These are phyloP conservation scores for Phataginus tricuspis DNA, from an alignment of 2,797 vertebrate genomes.

Conservation along the genomic window DNA sequence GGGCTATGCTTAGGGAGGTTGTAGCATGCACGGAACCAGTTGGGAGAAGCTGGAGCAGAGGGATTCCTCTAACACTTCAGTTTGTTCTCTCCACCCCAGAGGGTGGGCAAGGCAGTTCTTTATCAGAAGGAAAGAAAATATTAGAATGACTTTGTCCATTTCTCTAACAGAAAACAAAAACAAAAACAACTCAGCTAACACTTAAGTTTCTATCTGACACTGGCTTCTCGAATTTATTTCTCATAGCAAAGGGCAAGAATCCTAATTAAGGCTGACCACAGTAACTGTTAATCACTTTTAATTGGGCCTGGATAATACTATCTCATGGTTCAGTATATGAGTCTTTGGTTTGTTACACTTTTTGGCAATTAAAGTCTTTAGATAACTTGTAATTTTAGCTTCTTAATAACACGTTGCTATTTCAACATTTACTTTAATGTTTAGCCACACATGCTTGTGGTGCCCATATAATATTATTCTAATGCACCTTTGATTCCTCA, in stretches of 20 bases:
- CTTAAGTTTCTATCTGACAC: background rate
- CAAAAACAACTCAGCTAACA: conserved; percentile 63
- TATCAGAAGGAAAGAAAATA: background rate
- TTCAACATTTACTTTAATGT: conserved; percentile 74
- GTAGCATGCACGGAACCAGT: too few species aligned
- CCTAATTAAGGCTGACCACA: conserved; percentile 62
- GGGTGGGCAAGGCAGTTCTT: background rate
- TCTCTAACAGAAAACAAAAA: background rate
- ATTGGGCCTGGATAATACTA: conserved; percentile 24
- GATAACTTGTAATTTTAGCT: conserved; percentile 54
- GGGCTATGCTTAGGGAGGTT: background rate
- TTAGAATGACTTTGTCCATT: background rate
- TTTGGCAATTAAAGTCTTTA: conserved; percentile 71
- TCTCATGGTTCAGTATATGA: conserved; percentile 55
- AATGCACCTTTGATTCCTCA: background rate
- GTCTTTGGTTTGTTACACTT: conserved; percentile 58
- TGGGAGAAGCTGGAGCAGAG: background rate
- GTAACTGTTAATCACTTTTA: conserved; percentile 67
- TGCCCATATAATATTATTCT: background rate
- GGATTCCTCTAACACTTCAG: too few species aligned
- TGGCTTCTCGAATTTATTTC: conserved; percentile 68
- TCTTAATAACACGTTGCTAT: conserved; percentile 68
- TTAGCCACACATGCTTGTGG: conserved; percentile 56
- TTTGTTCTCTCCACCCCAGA: background rate
- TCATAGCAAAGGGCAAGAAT: conserved; percentile 48